Evolutionary conservation across 1,140 invertebrate genomes (phyloP), one percentile per base, ranked within the genome.

Genomic region (Procambarus clarkii): DNA sequence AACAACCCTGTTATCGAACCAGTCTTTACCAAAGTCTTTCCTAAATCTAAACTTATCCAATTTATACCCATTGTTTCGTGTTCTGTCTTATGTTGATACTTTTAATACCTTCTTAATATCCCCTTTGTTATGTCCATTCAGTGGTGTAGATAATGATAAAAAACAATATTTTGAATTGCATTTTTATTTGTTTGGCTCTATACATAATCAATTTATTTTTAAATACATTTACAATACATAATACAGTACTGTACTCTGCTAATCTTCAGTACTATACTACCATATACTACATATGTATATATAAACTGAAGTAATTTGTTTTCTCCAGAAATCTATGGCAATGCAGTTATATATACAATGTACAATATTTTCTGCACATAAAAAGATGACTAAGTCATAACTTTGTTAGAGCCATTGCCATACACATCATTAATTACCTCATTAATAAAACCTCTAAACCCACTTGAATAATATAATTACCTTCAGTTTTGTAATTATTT

Each of bases 331-430:
- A 50, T 44, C 80, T 60, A 54, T 86, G 83, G 76, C 83, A 84
- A 64, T 34, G 83, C 46, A 86, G 34, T 58, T 86, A 86, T 86
- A 54, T 86, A 86, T 71, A 34, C 44, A 86, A 71, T 86, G 64
- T 86, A 86, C 83, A 86, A 76, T 64, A 86, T 21, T 79, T 45
- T 79, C 15, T 79, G 83, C 7, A 45, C 69, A 76, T 44, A 34
- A 58, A 45, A 24, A 85, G 44, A 86, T 21, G 4, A 83, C n/a
- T 83, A 69, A 21, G n/a, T n/a, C 34, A 24, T 5, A 45, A 69
- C 24, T 45, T 83, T 46, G 60, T 83, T 83, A 50, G n/a, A 60
- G n/a, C n/a, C 54, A 54, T 64, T 64, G 69, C 60, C 81, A 83
- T 45, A 60, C 13, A 64, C 58, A 18, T 21, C 7, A 34, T 64